Evolutionary conservation across 2,888 invertebrate species (phyloP), one percentile per base, ranked within the genome.

Genomic region (Xestia ashworthii): DNA sequence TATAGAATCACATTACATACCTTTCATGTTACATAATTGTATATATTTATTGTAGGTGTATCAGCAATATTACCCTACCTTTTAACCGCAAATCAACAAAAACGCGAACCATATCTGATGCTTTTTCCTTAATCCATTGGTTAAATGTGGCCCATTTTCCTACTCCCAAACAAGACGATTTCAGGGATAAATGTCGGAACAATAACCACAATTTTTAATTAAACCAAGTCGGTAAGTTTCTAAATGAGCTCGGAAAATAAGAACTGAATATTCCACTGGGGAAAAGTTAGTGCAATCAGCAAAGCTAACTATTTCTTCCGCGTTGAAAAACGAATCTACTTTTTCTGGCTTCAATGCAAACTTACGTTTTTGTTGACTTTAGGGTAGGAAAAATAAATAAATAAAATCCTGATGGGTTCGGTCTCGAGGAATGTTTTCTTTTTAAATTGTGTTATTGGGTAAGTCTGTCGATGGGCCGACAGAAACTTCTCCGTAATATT

Each of bases 201-300:
- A 73, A 81, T 68, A 70, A 71, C 58, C 38, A 14, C 12, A n/a
- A 74, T 71, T 46, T 71, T 81, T 74, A 41, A 81, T 46, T 32
- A 69, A 62, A 74, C 22, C 55, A 19, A 66, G 65, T 65, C 22
- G 25, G 25, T 46, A 66, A 66, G 38, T 66, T 78, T 70, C 32
- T 44, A 64, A 70, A 80, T 70, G 14, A 67, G 76, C 66, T 77
- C 25, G 4, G 38, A 14, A 72, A 71, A 77, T 65, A 32, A 32
- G 32, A 32, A 55, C 58, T 50, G 44, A 9, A 62, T 65, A 53
- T 62, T 46, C 48, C 46, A 68, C 67, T 68, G 50, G 41, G 50
- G n/a, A 44, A 65, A 74, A 83, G 60, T 85, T 78, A n/a, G 55
- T 58, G 74, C 55, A 85, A 74, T 82, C 70, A 48, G 50, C 65